Evolutionary conservation across 2,888 invertebrate genomes (phyloP).

Genomic region (Andrena bicolor): DNA sequence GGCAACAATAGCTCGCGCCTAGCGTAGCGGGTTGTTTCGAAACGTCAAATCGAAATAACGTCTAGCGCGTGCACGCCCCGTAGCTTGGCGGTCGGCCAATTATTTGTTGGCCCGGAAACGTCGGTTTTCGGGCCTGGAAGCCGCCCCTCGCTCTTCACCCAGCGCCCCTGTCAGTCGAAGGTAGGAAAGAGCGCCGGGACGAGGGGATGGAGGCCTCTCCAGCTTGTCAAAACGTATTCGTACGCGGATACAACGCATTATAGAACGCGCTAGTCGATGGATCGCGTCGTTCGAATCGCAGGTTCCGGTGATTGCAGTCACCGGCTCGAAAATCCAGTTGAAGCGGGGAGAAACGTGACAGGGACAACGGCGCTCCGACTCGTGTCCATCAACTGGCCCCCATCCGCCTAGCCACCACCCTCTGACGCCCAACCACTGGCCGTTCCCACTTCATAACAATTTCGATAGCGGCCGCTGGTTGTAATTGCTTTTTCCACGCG

Average conservation of each 20-base stretch:
- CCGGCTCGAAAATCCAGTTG: conserved; percentile 42
- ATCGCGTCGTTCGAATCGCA: conserved; percentile 7
- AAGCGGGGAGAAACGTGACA: conserved; percentile 44
- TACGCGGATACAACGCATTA: conserved; percentile 53
- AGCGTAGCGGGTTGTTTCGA: conserved; percentile 6
- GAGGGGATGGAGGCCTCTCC: neutral
- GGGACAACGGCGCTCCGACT: conserved; percentile 30
- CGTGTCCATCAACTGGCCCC: conserved; percentile 60
- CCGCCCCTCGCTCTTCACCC: neutral
- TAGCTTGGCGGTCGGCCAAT: conserved; percentile 66
- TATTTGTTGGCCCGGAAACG: conserved; percentile 59
- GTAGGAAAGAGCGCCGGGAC: neutral
- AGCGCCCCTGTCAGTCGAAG: neutral
- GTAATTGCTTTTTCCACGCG: conserved; percentile 65
- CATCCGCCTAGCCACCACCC: neutral
- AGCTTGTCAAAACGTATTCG: conserved; percentile 66
- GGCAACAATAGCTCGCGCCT: conserved; percentile 24
- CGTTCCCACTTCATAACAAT: conserved; percentile 60
- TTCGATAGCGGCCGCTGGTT: conserved; percentile 49
- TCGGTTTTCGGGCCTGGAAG: conserved; percentile 31
- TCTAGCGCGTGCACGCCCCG: conserved; percentile 20
- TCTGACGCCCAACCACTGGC: neutral
- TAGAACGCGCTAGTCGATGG: conserved; percentile 44
- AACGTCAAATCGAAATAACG: conserved; percentile 56
- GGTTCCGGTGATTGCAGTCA: conserved; percentile 39